Evolutionary conservation across 2,797 vertebrate genomes (phyloP), one percentile per base, ranked within the genome.

Genomic region (Numenius phaeopus): DNA sequence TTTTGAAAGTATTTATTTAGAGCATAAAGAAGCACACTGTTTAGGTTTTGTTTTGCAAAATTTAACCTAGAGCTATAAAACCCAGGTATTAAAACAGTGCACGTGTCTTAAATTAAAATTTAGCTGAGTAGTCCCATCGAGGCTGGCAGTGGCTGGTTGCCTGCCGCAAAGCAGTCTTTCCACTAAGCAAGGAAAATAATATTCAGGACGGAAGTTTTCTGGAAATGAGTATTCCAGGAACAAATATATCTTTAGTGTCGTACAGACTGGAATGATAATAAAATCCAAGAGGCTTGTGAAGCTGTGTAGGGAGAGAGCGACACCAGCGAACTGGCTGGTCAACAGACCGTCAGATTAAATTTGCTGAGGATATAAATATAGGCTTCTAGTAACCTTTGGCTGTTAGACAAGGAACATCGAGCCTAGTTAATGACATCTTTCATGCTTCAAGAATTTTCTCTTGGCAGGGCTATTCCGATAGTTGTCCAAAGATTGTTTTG

Each of bases 341-440:
- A 88, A 27, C 79, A 84, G 65, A 14, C 76, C 1, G 4, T 71
- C 82, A 55, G 75, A 92, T 13, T 7, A 80, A 87, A 69, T 89
- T 89, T 87, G 55, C 91, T 55, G 17, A 58, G 59, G 58, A 27
- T 90, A 93, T 90, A 97, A 97, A 92, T 91, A 95, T 3, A 89
- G 83, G 89, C 64, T 87, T 81, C 49, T 70, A 75, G 52, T 89
- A 92, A 95, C 46, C 59, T 95, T 93, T 91, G 80, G 80, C 91
- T 91, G 37, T 46, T 71, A 42, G 46, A 77, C 65, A 81, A 30
- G 61, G 46, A 77, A 32, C 39, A 72, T 47, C 24, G 44, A 84
- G 67, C 64, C 76, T 64, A 26, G 64, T 89, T 93, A 95, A 87
- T 71, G 83, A 27, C 69, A 70, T 76, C 70, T 87, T 92, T 91